Base-by-base conservation (phyloP, 2,113 vertebrate genomes). In the Ailuropoda melanoleuca region DNA sequence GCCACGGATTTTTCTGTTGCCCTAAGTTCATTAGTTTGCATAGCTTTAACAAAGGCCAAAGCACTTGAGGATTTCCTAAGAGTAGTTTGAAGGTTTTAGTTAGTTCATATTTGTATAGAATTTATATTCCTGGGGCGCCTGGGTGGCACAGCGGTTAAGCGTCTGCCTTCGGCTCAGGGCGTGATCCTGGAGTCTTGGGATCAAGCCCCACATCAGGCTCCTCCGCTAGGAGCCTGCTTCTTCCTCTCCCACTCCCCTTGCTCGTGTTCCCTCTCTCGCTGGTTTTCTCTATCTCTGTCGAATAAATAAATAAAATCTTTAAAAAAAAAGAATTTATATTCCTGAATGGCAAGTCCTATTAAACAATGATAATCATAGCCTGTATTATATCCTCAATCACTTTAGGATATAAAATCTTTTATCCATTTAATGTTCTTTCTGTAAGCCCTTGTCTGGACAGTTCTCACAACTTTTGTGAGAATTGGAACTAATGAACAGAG, bases 401-500 rank as follows among this genome's bases (percentile, higher is more conserved):
- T 97, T 93, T 90, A 90, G 88, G 34, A 88, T 96, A 39, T 66
- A 96, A 96, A 96, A 83, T 81, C 26, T 74, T 88, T 95, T 91
- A 93, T 97, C 48, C 18, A 96, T 88, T 95, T 97, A 96, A 78
- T 85, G 37, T 86, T 97, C 74, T 94, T 88, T 89, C 37, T 90
- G 24, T 95, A 96, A 94, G 39, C 24, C 58, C 37, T 97, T 97
- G 84, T 94, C 68, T 91, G 17, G 84, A 94, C 90, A 90, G 48
- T 94, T 97, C 82, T 95, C 68, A 85, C 29, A 92, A 97, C n/a
- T 94, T 98, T 91, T 88, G 64, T 96, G 82, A 95, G 81, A 97
- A 95, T 80, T 96, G 37, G 15, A 84, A 88, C 68, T 96, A 96
- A 96, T 77, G 84, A 94, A 97, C 81, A 81, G 53, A 84, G 95